These are phyloP conservation scores for Cyprinodon tularosa DNA, from an alignment of 2,113 vertebrate genomes.

Conservation along the genomic window DNA sequence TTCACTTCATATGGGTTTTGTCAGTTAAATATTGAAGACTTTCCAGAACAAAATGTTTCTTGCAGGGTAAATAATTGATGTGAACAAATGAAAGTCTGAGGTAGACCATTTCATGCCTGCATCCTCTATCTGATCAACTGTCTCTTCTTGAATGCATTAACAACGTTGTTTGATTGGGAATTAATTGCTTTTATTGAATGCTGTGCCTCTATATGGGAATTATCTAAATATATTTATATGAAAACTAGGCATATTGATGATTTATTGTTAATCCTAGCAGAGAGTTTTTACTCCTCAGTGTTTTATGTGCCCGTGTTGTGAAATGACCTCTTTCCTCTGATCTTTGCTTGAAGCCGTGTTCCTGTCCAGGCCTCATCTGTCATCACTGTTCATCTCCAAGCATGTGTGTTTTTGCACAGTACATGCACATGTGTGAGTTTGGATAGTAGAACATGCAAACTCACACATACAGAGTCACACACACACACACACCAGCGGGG, in stretches of 20 bases:
- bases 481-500: conserved; percentile 37
- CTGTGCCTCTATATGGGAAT: not conserved
- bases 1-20: too few species aligned
- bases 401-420: conserved; percentile 37
- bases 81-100: not conserved
- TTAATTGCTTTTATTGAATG: not conserved
- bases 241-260: not conserved
- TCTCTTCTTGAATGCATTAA: too few species aligned
- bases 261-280: not conserved
- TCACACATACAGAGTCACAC: conserved; percentile 20
- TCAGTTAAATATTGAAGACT: too few species aligned
- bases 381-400: conserved; percentile 35
- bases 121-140: too few species aligned
- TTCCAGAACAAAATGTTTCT: not conserved
- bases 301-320: conserved; percentile 21
- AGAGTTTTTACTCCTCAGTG: conserved; percentile 4
- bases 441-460: conserved; percentile 20
- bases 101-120: not conserved
- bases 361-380: conserved; percentile 53
- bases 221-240: not conserved
- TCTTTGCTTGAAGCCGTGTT: conserved; percentile 51
- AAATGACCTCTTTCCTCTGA: conserved; percentile 55
- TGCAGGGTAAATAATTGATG: not conserved
- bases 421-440: conserved; percentile 34
- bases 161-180: too few species aligned